These are phyloP conservation scores for Argopecten irradians DNA, from an alignment of 1,140 invertebrate species.

Conservation along the genomic window DNA sequence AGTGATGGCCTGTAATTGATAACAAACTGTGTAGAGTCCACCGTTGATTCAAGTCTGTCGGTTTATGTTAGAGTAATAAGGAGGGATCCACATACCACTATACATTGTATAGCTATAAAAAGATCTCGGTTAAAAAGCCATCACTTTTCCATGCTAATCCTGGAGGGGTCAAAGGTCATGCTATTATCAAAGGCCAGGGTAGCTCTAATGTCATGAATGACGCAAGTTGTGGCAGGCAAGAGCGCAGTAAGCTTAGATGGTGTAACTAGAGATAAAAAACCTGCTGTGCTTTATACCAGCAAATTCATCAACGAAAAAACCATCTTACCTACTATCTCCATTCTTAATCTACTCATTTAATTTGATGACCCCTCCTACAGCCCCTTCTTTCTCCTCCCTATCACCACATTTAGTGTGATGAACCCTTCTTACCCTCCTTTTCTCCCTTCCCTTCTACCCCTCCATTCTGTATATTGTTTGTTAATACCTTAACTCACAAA, in stretches of 20 bases:
- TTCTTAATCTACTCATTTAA: too few species aligned
- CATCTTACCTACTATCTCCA: neutral
- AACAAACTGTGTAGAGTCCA: neutral
- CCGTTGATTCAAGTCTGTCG: neutral
- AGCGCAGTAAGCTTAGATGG: neutral
- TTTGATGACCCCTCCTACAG: too few species aligned
- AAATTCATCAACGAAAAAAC: neutral
- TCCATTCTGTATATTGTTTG: neutral
- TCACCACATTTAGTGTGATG: neutral
- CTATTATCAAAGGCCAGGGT: neutral
- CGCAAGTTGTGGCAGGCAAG: neutral
- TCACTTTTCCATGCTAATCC: neutral
- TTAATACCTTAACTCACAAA: neutral
- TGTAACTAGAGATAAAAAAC: neutral
- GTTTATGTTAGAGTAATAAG: neutral
- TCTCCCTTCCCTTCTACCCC: neutral
- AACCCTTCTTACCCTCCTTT: too few species aligned
- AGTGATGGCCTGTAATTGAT: neutral
- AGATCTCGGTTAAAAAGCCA: neutral
- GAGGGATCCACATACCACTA: neutral
- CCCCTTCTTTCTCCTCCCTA: neutral
- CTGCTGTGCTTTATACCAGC: neutral
- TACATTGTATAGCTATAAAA: neutral
- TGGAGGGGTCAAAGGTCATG: neutral
- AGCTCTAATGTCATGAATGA: constrained; percentile 9